These are phyloP conservation scores for Lutjanus erythropterus DNA, from an alignment of 2,113 vertebrate genomes.

Conservation along the genomic window DNA sequence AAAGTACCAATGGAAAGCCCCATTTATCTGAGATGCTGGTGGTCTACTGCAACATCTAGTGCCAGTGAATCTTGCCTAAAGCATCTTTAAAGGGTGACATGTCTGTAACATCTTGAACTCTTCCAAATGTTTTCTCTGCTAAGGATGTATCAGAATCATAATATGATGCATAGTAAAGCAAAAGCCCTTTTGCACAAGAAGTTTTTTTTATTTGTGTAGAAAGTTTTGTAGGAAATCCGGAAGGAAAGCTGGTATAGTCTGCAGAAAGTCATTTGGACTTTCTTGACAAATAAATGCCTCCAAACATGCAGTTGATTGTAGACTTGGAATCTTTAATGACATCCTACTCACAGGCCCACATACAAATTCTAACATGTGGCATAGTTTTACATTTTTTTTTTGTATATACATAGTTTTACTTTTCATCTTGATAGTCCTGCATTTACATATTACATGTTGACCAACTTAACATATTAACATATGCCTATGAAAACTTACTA, in stretches of 20 bases:
- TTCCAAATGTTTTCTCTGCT: neutral
- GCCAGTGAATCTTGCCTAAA: too few relatives aligned
- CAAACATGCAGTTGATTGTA: neutral
- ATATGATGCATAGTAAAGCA: neutral
- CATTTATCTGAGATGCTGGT: too few relatives aligned
- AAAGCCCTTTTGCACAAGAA: neutral
- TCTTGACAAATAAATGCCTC: neutral
- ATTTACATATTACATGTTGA: neutral
- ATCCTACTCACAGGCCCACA: neutral
- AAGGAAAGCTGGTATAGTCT: neutral
- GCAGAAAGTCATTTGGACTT: neutral
- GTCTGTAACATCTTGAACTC: neutral
- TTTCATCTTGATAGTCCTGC: neutral
- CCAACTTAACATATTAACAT: neutral
- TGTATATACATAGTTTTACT: neutral
- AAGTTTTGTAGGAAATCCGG: too few relatives aligned
- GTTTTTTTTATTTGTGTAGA: too few relatives aligned
- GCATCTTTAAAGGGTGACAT: too few relatives aligned
- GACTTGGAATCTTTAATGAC: too few relatives aligned
- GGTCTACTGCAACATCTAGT: too few relatives aligned
- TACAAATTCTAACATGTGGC: neutral
- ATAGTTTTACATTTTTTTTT: neutral
- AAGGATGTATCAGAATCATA: neutral
- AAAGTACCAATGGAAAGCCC: too few relatives aligned
- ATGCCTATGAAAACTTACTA: neutral